Base-by-base conservation (phyloP, 92 coral and sea anemone genomes). In the Parazoanthus darwini region DNA sequence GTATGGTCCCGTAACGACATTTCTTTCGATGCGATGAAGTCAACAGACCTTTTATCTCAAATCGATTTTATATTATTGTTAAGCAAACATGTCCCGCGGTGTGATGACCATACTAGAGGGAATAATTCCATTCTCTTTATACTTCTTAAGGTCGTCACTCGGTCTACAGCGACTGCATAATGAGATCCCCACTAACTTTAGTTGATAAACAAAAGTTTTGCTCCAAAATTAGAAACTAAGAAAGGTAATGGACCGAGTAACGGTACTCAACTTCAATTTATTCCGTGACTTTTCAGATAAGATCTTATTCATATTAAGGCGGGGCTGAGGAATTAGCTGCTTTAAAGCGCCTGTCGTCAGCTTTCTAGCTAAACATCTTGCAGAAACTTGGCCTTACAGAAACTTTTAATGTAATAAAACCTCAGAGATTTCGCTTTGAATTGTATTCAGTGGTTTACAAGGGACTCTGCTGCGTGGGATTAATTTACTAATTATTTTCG, bases 261-360 rank as follows among this genome's bases (percentile, higher is more conserved):
- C 79, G 66, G 56, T 23, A 66, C 22, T 76, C 20, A 37, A 70
- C 18, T 43, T 22, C 46, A 78, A 14, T 76, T 56, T 75, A 39
- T 92, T 94, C 92, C 97, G 97, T 94, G 97, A 94, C 93, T 82
- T 48, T 54, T 20, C 35, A 88, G 93, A 92, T 92, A 92, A 90
- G 81, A 94, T 91, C 94, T 91, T 81, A 74, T 44, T 44, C 63
- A 84, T 46, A 80, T 67, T 74, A 86, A 94, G 97, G 97, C 97
- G 97, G 92, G 92, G 94, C 91, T 50, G 86, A 58, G 90, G 86
- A 90, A 94, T 92, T 94, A 94, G 82, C 91, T 88, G 89, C 90
- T 88, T 92, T 89, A 90, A 92, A 88, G 73, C 82, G 76, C 79
- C 86, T 92, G 96, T 94, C 94, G 87, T 88, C 96, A 92, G 67